Conservation (phyloP, 2,797 vertebrate genomes). For the Decapterus maruadsi region DNA sequence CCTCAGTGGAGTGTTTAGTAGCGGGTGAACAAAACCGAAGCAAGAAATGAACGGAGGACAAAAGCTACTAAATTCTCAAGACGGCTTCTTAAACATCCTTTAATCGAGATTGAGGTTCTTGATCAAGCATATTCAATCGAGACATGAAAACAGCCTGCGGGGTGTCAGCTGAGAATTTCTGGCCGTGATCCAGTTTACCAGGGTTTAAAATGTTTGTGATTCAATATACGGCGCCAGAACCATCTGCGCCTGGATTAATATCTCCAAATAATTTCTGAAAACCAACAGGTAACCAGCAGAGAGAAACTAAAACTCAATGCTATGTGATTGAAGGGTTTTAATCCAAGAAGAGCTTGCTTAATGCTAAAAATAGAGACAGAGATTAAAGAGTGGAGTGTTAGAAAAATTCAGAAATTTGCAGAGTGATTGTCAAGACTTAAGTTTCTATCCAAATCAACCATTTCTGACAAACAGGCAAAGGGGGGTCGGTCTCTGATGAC, state of each 20-base stretch:
- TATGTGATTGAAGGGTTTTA: neutral
- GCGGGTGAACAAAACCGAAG: neutral
- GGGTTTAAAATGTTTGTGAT: constrained; percentile 45
- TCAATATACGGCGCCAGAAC: constrained; percentile 21
- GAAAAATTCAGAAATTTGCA: neutral
- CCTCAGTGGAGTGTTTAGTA: neutral
- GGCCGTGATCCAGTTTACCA: constrained; percentile 37
- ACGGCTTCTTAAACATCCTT: constrained; percentile 4
- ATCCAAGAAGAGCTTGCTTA: neutral
- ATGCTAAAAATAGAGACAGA: neutral
- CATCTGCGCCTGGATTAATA: constrained; percentile 42
- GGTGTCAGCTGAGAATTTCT: constrained; percentile 2
- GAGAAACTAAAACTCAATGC: constrained; percentile 3
- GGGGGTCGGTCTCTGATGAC: neutral
- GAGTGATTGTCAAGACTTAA: neutral
- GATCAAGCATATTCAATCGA: constrained; percentile 28
- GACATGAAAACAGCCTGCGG: constrained; percentile 4
- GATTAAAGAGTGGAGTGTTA: neutral
- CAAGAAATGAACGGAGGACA: constrained; percentile 4
- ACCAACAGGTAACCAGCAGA: constrained; percentile 32
- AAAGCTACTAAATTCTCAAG: neutral
- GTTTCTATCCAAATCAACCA: neutral
- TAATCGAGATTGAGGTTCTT: constrained; percentile 19
- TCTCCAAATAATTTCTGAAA: constrained; percentile 27
- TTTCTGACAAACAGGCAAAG: neutral